These are phyloP conservation scores for Diploscapter pachys DNA, from an alignment of 1,140 invertebrate species.

Conservation along the genomic window DNA sequence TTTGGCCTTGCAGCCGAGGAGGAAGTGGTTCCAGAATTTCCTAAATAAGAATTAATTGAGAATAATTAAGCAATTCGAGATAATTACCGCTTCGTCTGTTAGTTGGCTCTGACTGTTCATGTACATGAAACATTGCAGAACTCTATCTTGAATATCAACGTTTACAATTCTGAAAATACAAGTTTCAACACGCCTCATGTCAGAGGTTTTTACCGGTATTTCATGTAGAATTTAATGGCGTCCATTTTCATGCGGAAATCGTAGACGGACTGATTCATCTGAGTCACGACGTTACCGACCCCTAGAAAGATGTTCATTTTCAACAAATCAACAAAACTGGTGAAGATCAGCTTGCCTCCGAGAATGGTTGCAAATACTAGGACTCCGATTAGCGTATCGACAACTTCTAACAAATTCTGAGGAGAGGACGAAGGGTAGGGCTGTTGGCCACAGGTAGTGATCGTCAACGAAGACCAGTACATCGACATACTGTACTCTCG, in stretches of 20 bases:
- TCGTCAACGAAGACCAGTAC: conserved; percentile 37
- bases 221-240: conserved; percentile 40
- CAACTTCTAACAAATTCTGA: conserved; percentile 36
- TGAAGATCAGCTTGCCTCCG: conserved; percentile 12
- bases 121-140: conserved; percentile 23
- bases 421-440: conserved; percentile 28
- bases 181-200: background rate
- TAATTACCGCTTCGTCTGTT: conserved; percentile 26
- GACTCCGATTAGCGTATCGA: conserved; percentile 40
- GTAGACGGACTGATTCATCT: conserved; percentile 28
- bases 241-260: conserved; percentile 29
- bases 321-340: too few species aligned
- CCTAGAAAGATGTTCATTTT: background rate
- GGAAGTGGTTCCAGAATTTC: conserved; percentile 25
- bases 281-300: conserved; percentile 31
- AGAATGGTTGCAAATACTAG: conserved; percentile 41
- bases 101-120: conserved; percentile 23
- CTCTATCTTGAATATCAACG: conserved; percentile 18
- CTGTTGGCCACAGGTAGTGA: conserved; percentile 41
- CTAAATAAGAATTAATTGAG: background rate
- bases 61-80: background rate
- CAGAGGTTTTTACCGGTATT: conserved; percentile 21
- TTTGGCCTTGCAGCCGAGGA: conserved; percentile 18
- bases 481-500: conserved; percentile 38
- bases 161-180: conserved; percentile 21